Evolutionary conservation across 2,888 invertebrate species (phyloP).

Genomic region (Linyphia triangularis): DNA sequence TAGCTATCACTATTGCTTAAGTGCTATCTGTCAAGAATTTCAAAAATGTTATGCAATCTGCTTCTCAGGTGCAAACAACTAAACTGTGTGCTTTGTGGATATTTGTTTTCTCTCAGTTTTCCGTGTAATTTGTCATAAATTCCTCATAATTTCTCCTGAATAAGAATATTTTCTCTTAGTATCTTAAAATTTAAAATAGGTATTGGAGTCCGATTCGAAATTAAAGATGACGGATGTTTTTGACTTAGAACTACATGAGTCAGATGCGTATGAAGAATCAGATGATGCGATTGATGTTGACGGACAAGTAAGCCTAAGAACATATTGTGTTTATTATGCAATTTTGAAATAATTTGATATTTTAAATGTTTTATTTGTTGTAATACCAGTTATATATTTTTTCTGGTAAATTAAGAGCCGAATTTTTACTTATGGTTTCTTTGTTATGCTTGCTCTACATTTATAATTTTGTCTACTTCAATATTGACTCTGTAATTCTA

Average conservation of each 20-base stretch:
- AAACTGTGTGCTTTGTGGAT: conserved; percentile 20
- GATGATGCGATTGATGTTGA: conserved; percentile 79
- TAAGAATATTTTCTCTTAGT: background rate
- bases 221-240: conserved; percentile 85
- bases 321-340: conserved; percentile 28
- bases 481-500: background rate
- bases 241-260: conserved; percentile 90
- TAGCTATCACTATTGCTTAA: too few relatives aligned
- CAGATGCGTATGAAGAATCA: conserved; percentile 78
- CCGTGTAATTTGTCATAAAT: background rate
- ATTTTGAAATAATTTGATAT: background rate
- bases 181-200: background rate
- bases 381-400: too few relatives aligned
- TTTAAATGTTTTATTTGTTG: too few relatives aligned
- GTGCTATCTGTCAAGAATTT: background rate
- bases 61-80: conserved; percentile 18
- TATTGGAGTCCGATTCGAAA: background rate
- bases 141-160: background rate
- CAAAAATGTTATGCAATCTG: background rate
- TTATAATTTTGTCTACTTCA: background rate
- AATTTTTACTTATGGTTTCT: too few relatives aligned
- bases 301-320: conserved; percentile 77
- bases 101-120: conserved; percentile 15
- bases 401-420: too few relatives aligned
- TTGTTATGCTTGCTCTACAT: too few relatives aligned